These are phyloP conservation scores for Heliconius eleuchia DNA, from an alignment of 1,140 invertebrate species.

Conservation along the genomic window DNA sequence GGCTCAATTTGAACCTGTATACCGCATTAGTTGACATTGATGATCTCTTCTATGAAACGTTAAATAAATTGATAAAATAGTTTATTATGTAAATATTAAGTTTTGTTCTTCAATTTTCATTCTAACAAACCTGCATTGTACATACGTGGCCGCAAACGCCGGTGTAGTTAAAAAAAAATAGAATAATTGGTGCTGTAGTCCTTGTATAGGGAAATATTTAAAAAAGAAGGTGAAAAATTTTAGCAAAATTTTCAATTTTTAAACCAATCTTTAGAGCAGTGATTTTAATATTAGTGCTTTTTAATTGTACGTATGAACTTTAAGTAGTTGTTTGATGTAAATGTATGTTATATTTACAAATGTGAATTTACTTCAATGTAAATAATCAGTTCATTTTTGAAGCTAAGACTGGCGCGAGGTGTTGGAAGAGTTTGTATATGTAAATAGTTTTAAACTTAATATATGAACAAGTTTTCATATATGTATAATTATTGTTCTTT, in stretches of 20 bases:
- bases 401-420: background rate
- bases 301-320: background rate
- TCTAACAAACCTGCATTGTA: conserved; percentile 26
- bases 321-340: background rate
- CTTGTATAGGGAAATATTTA: conserved; percentile 20
- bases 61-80: background rate
- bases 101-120: background rate
- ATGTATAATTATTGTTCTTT: too few species aligned
- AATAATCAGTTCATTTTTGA: background rate
- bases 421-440: background rate
- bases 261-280: background rate
- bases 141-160: conserved; percentile 21
- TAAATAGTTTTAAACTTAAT: background rate
- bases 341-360: background rate
- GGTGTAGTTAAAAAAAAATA: conserved; percentile 26
- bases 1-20: too few species aligned
- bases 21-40: background rate
- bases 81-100: conserved; percentile 1
- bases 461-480: background rate
- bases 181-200: conserved; percentile 33
- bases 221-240: background rate
- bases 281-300: background rate
- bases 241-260: background rate
- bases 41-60: background rate
- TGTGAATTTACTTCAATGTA: background rate